These are phyloP conservation scores for Lamproptera curius DNA, from an alignment of 2,888 invertebrate species.

Conservation along the genomic window DNA sequence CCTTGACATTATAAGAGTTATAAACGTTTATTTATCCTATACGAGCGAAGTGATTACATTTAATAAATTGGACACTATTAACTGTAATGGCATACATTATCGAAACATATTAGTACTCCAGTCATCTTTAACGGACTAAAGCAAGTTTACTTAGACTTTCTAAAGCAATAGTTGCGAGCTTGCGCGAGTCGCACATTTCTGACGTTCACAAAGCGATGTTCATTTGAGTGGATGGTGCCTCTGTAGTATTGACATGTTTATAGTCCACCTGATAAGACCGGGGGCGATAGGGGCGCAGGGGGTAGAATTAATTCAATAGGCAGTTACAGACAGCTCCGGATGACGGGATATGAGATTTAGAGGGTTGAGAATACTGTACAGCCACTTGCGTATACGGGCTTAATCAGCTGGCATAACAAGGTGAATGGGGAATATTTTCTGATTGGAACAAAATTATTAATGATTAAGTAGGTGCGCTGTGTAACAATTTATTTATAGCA, in stretches of 20 bases:
- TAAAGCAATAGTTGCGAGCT: neutral
- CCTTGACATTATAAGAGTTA: no score
- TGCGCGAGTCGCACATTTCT: conserved; percentile 3
- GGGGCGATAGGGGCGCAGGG: conserved; percentile 23
- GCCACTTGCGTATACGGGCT: neutral
- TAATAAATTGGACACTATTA: no score
- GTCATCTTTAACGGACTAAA: no score
- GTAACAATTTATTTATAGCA: no score
- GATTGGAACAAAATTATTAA: no score
- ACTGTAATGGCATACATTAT: no score
- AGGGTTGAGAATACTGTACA: neutral
- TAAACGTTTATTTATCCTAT: no score
- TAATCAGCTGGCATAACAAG: neutral
- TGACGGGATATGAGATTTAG: conserved; percentile 8
- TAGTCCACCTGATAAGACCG: conserved; percentile 29
- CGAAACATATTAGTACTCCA: no score
- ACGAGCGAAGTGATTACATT: no score
- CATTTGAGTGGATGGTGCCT: conserved; percentile 7
- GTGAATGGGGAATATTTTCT: no score
- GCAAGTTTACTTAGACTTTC: no score
- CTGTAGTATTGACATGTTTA: conserved; percentile 26
- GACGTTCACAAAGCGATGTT: conserved; percentile 13
- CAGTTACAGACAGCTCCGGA: conserved; percentile 16
- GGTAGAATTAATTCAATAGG: conserved; percentile 22
- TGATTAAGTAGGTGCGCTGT: no score